A percentile compares a stretch with the other conserved stretches of the same genome.
Conservation (phyloP, 1,140 invertebrate genomes). For the Protaetia brevitarsis region DNA sequence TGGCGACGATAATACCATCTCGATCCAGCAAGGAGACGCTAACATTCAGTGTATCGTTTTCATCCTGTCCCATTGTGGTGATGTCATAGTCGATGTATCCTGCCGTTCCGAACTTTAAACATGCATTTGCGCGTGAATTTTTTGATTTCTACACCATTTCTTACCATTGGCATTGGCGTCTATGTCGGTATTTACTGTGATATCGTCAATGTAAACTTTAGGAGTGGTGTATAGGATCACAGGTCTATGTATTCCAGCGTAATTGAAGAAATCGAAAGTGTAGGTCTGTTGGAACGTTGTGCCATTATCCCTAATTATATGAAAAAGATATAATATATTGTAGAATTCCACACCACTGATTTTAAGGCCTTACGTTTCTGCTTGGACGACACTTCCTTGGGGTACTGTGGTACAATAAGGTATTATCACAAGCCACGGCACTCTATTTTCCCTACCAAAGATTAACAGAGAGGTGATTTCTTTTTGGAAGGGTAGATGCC, state of each 20-base stretch:
- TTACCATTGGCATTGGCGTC: slow-evolving; percentile 49
- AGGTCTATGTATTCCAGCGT: slow-evolving; percentile 92
- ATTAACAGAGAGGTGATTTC: slow-evolving; percentile 72
- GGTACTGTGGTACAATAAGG: slow-evolving; percentile 78
- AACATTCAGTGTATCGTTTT: slow-evolving; percentile 48
- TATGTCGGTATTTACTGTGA: slow-evolving; percentile 72
- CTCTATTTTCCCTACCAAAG: slow-evolving; percentile 68
- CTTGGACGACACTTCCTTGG: slow-evolving; percentile 68
- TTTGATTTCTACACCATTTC: background rate
- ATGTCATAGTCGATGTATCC: slow-evolving; percentile 37
- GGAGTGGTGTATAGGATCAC: slow-evolving; percentile 90
- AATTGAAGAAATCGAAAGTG: slow-evolving; percentile 97
- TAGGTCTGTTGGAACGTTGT: slow-evolving; percentile 72
- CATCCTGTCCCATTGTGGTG: slow-evolving; percentile 29
- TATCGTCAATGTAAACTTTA: slow-evolving; percentile 76
- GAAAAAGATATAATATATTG: no score
- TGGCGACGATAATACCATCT: slow-evolving; percentile 53
- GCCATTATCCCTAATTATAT: slow-evolving; percentile 62
- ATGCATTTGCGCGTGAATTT: background rate
- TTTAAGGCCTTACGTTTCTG: slow-evolving; percentile 49
- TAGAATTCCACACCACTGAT: no score
- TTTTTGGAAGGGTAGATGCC: slow-evolving; percentile 91
- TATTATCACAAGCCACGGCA: slow-evolving; percentile 95
- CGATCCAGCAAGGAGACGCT: slow-evolving; percentile 50
- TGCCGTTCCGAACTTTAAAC: background rate